Base-by-base conservation (phyloP, 2,888 invertebrate species). In the Axea sp. region DNA sequence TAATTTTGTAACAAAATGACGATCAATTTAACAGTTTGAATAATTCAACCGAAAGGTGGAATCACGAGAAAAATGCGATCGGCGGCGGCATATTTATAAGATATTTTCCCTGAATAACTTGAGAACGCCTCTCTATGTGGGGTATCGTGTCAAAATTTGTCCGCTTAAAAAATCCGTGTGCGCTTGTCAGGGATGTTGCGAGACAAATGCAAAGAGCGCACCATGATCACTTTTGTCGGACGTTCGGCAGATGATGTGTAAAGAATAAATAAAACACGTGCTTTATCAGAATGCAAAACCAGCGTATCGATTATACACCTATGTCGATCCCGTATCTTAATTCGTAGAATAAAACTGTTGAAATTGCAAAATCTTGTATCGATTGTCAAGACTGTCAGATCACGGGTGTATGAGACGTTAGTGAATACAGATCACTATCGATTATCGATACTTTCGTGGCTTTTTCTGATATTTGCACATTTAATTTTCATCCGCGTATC, bases 241-340 rank as follows among this genome's bases (percentile, higher is more conserved):
- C 53, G 64, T 64, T 64, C 43, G 31, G 3, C 33, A 26, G 64
- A 31, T 64, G 60, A 60, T 53, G 64, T 53, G 53, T 31, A 12
- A 53, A 31, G 64, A n/a, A n/a, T n/a, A n/a, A 64, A 53, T 64
- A 64, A 64, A 51, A 64, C 43, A n/a, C 31, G 22, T 9, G 15
- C 31, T 41, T 62, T 51, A 51, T 62, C 41, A 41, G 41, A 31
- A 62, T 62, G 41, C 62, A 51, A 62, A 49, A 62, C 41, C n/a
- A n/a, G n/a, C 41, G 41, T 19, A 49, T 51, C 62, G 51, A 41
- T 62, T 51, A 62, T 41, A 28, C 45, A 45, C 59, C 59, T n/a
- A n/a, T n/a, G n/a, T n/a, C n/a, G n/a, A n/a, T n/a, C n/a, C n/a
- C n/a, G n/a, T n/a, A n/a, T 33, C 45, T 22, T 30, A 28, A 43